Evolutionary conservation across 2,797 vertebrate genomes (phyloP).

Genomic region (Gadopsis marmoratus): DNA sequence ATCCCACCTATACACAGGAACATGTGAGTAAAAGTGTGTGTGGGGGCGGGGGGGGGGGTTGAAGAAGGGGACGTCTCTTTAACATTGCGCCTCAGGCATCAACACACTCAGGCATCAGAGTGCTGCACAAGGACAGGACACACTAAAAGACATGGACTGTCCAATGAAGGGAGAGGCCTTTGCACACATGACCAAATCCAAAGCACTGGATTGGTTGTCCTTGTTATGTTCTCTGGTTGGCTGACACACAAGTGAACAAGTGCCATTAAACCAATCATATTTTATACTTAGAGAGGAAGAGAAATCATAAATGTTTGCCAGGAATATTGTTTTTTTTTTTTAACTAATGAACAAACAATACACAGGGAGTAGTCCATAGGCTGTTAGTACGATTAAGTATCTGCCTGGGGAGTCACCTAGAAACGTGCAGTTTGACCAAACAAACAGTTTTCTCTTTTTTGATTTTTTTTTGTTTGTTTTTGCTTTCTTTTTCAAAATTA

Average conservation of each 20-base stretch:
- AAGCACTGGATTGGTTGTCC: conserved; percentile 59
- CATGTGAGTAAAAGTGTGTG: conserved; percentile 49
- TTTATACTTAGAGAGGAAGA: conserved; percentile 81
- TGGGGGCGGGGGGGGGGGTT: conserved; percentile 18
- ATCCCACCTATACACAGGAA: conserved; percentile 79
- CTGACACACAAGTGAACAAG: conserved; percentile 68
- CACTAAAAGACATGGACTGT: conserved; percentile 71
- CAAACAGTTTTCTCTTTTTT: conserved; percentile 75
- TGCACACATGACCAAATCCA: conserved; percentile 74
- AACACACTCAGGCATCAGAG: conserved; percentile 72
- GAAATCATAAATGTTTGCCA: conserved; percentile 84
- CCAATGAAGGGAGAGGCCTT: conserved; percentile 73
- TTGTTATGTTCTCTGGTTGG: conserved; percentile 64
- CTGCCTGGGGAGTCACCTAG: conserved; percentile 86
- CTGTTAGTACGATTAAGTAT: conserved; percentile 86
- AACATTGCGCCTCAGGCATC: conserved; percentile 73
- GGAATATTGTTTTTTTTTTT: conserved; percentile 77
- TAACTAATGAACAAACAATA: conserved; percentile 92
- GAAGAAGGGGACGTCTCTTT: conserved; percentile 68
- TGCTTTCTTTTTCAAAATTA: conserved; percentile 66
- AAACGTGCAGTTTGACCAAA: conserved; percentile 89
- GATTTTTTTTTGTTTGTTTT: too few species aligned
- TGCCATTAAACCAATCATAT: conserved; percentile 65
- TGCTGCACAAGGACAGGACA: conserved; percentile 75
- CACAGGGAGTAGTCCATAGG: conserved; percentile 88